phyloP scores from a whole-genome alignment of 2,797 vertebrate genomes.

The Podarcis lilfordi region DNA sequence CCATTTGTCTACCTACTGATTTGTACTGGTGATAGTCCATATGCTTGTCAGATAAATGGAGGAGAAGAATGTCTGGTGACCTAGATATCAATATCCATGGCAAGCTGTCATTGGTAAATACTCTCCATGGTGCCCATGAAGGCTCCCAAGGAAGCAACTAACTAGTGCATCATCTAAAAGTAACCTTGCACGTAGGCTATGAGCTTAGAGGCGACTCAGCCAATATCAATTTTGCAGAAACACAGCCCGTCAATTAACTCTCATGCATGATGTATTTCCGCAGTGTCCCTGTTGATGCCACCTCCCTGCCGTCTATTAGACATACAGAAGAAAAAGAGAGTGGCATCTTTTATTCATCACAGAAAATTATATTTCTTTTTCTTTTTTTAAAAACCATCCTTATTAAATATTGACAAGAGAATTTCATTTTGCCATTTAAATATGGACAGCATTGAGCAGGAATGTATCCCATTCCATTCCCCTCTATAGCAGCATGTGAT shows the following conservation, averaged over 20 bases:
- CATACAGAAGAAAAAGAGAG: no score
- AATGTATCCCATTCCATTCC: background rate
- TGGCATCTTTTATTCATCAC: background rate
- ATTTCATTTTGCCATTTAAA: background rate
- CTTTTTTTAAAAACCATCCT: background rate
- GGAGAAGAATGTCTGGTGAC: background rate
- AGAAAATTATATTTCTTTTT: background rate
- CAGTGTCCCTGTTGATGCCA: background rate
- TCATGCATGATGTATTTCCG: background rate
- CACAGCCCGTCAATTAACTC: background rate
- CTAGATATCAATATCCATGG: background rate
- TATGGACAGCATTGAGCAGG: background rate
- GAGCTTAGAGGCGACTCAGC: no score
- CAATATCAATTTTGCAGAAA: conserved; percentile 2
- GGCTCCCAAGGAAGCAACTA: background rate
- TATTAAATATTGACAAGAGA: background rate
- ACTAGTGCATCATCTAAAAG: background rate
- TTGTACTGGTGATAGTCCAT: background rate
- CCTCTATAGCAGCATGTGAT: background rate
- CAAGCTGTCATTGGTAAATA: background rate
- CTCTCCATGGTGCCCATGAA: background rate
- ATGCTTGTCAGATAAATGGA: background rate
- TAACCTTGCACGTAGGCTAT: background rate
- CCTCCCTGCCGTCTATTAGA: background rate
- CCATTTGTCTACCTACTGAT: background rate